Conservation (phyloP, 2,888 invertebrate species). For the Galeruca laticollis region DNA sequence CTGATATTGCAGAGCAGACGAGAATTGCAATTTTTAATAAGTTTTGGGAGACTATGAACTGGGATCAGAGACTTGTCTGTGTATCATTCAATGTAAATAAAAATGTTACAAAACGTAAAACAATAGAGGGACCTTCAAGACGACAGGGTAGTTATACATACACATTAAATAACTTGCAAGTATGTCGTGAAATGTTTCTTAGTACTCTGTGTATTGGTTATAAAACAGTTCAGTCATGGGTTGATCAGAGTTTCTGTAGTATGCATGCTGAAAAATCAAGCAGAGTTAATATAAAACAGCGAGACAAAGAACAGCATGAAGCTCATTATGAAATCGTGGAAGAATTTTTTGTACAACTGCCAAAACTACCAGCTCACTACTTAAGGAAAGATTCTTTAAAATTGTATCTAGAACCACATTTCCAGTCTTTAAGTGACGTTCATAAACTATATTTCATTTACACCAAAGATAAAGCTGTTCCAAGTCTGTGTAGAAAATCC, state of each 20-base stretch:
- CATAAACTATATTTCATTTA: too few species aligned
- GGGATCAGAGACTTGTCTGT: neutral
- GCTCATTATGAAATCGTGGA: neutral
- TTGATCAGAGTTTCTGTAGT: slow-evolving; percentile 4
- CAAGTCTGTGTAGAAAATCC: too few species aligned
- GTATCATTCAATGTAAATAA: neutral
- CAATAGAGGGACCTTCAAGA: neutral
- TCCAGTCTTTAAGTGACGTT: too few species aligned
- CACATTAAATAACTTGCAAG: too few species aligned
- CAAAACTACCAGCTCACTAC: slow-evolving; percentile 4
- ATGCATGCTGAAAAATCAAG: neutral
- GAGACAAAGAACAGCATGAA: neutral
- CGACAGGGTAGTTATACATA: neutral
- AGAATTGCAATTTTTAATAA: too few species aligned
- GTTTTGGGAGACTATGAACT: too few species aligned
- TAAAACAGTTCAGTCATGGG: too few species aligned
- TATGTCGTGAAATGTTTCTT: too few species aligned
- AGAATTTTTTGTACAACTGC: neutral
- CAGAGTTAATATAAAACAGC: neutral
- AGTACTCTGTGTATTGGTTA: too few species aligned
- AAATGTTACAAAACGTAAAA: neutral
- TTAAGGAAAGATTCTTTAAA: neutral
- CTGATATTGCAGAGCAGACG: too few species aligned
- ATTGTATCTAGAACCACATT: too few species aligned
- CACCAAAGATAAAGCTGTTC: too few species aligned